These are phyloP conservation scores for Uria aalge DNA, from an alignment of 2,113 vertebrate genomes.

Conservation along the genomic window DNA sequence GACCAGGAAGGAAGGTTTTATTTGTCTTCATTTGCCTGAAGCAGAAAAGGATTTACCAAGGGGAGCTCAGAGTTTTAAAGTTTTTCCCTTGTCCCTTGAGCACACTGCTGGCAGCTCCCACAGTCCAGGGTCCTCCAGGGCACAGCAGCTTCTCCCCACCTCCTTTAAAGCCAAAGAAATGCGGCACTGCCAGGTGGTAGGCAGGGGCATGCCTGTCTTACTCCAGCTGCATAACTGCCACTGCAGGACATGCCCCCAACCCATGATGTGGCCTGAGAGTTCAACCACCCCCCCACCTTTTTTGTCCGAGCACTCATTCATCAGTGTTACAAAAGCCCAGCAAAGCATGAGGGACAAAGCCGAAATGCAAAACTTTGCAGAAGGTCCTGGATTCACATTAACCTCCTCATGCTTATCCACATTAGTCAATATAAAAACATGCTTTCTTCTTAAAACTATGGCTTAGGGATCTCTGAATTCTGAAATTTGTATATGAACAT, in stretches of 20 bases:
- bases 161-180: not conserved
- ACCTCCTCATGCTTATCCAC: not conserved
- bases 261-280: not conserved
- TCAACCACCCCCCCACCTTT: not conserved
- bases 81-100: not conserved
- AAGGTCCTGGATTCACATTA: not conserved
- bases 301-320: not conserved
- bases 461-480: not conserved
- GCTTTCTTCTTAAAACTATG: not conserved
- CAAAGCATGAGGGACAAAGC: not conserved
- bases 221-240: not conserved
- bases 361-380: not conserved
- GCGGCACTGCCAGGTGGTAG: accelerated
- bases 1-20: not conserved
- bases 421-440: not conserved
- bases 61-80: not conserved
- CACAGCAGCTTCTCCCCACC: not conserved
- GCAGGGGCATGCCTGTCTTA: not conserved
- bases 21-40: not conserved
- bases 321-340: not conserved
- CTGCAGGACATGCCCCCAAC: not conserved
- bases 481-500: not conserved
- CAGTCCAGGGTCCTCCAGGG: not conserved
- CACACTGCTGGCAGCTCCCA: not conserved
- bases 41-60: not conserved